Conservation (phyloP, 2,113 vertebrate genomes). For the Leptosomus discolor region DNA sequence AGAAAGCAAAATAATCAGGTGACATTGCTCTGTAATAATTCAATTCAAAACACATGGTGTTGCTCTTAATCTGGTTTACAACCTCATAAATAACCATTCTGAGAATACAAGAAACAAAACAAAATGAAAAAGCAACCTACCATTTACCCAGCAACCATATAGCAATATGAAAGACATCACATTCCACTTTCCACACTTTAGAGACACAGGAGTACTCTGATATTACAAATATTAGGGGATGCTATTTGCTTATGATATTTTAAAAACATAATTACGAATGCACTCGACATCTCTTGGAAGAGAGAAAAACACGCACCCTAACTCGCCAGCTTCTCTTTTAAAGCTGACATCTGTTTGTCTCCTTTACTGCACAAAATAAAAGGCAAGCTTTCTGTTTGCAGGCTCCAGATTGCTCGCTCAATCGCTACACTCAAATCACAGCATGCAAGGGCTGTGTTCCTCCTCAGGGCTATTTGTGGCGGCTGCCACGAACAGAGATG, state of each 20-base stretch:
- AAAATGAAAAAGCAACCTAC: background rate
- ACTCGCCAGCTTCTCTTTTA: background rate
- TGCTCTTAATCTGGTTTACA: background rate
- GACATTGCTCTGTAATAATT: background rate
- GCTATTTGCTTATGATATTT: background rate
- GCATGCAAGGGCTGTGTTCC: background rate
- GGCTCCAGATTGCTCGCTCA: background rate
- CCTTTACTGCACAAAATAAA: background rate
- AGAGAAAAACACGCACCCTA: rapidly evolving
- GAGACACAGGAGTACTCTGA: background rate
- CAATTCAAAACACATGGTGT: background rate
- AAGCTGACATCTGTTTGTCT: background rate
- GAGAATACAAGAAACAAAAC: background rate
- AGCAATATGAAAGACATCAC: background rate
- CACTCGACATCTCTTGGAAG: background rate
- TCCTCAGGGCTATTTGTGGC: background rate
- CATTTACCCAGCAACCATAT: background rate
- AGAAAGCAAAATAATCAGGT: background rate
- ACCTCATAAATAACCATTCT: background rate
- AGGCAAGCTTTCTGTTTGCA: background rate
- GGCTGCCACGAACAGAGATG: background rate
- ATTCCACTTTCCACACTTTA: background rate
- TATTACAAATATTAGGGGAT: background rate
- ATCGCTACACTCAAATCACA: background rate
- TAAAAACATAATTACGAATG: background rate